Conservation (phyloP, 2,888 invertebrate genomes). For the Koerneria pararmatus region DNA sequence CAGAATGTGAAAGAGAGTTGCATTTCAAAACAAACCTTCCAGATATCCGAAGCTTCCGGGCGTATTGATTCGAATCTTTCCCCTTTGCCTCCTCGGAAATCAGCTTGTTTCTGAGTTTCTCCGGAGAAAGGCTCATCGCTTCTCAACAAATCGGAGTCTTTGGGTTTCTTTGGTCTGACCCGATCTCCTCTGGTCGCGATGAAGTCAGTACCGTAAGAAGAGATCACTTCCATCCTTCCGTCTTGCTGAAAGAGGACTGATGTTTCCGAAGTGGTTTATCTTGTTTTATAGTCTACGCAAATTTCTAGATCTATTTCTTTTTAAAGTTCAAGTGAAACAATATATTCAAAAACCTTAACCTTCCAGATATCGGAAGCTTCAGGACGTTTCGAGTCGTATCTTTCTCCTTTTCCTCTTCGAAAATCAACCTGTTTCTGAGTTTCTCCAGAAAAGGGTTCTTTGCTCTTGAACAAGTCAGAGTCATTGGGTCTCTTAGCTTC, state of each 20-base stretch:
- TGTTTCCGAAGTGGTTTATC: neutral
- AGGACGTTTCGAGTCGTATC: slow-evolving; percentile 6
- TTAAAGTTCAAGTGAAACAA: no score
- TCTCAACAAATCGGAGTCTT: slow-evolving; percentile 27
- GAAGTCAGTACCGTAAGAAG: slow-evolving; percentile 20
- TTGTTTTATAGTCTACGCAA: no score
- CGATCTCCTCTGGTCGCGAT: slow-evolving; percentile 29
- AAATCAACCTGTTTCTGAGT: slow-evolving; percentile 21
- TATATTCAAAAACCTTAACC: no score
- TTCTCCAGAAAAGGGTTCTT: slow-evolving; percentile 18
- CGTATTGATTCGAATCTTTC: slow-evolving; percentile 25
- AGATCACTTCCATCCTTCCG: slow-evolving; percentile 16
- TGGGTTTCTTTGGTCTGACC: slow-evolving; percentile 24
- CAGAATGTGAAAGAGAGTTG: no score
- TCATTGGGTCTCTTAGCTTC: slow-evolving; percentile 18
- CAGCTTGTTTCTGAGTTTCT: slow-evolving; percentile 27
- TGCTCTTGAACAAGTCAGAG: slow-evolving; percentile 23
- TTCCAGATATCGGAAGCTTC: slow-evolving; percentile 23
- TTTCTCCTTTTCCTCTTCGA: slow-evolving; percentile 11
- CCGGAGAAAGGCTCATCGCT: slow-evolving; percentile 23
- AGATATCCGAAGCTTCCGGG: slow-evolving; percentile 22
- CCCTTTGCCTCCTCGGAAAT: slow-evolving; percentile 18
- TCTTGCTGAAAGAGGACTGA: slow-evolving; percentile 14
- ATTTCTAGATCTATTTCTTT: no score
- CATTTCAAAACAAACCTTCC: slow-evolving; percentile 12